phyloP scores from a whole-genome alignment of 2,888 invertebrate species.

The Tipula lateralis region DNA sequence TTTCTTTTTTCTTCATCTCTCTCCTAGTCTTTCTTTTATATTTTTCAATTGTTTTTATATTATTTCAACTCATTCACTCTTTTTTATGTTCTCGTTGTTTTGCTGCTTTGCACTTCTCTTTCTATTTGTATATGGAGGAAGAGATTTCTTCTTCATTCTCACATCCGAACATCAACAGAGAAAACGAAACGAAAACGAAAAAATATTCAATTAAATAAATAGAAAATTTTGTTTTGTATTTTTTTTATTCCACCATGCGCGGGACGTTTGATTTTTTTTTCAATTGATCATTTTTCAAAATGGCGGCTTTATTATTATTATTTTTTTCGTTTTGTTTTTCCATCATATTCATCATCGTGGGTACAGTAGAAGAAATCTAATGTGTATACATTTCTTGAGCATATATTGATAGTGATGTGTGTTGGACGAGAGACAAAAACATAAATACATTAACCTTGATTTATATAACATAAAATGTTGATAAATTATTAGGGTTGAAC shows the following conservation, averaged over 20 bases:
- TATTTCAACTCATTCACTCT: slow-evolving; percentile 12
- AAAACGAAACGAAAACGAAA: slow-evolving; percentile 25
- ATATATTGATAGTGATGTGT: slow-evolving; percentile 39
- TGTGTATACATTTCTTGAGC: slow-evolving; percentile 34
- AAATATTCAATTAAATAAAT: slow-evolving; percentile 30
- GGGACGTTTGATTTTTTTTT: slow-evolving; percentile 29
- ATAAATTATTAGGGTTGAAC: not conserved
- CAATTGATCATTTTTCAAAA: slow-evolving; percentile 31
- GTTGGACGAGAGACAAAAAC: slow-evolving; percentile 42
- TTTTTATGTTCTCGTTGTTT: not conserved
- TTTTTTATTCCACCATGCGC: slow-evolving; percentile 27
- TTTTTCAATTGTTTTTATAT: slow-evolving; percentile 13
- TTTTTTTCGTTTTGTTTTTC: not conserved
- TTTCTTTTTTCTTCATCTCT: slow-evolving; percentile 7
- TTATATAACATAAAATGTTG: not conserved
- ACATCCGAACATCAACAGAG: not conserved
- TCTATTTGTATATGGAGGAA: not conserved
- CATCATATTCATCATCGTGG: not conserved
- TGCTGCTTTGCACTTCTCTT: slow-evolving; percentile 13
- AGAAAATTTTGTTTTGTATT: slow-evolving; percentile 13
- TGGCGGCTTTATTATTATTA: slow-evolving; percentile 25
- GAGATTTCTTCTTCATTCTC: slow-evolving; percentile 2
- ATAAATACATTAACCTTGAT: not conserved
- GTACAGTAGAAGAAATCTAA: not conserved
- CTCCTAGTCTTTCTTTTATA: slow-evolving; percentile 25